A percentile compares a stretch with the other conserved stretches of the same genome.
These are phyloP conservation scores for Dasyurus viverrinus DNA, from an alignment of 2,113 vertebrate species.

Conservation along the genomic window DNA sequence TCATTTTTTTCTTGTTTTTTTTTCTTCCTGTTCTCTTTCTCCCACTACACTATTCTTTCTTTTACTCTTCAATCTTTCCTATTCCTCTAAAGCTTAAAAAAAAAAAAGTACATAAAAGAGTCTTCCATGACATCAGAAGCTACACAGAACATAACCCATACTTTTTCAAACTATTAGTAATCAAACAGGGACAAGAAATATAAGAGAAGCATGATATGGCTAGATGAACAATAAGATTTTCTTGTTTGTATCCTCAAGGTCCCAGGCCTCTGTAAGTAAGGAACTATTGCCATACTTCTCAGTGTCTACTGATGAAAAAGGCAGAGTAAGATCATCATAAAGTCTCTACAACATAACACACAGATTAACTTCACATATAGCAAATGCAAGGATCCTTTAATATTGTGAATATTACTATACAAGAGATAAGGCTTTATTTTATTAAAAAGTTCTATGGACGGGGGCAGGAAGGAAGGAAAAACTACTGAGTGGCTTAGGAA, in stretches of 20 bases:
- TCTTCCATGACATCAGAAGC: neutral
- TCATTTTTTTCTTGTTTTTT: neutral
- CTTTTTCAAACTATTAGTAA: neutral
- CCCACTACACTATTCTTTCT: neutral
- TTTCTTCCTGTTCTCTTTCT: neutral
- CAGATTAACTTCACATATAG: neutral
- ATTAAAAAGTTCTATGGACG: neutral
- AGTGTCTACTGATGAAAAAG: neutral
- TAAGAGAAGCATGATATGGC: neutral
- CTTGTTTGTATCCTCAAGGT: neutral
- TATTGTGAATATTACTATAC: neutral
- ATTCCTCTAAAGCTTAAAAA: neutral
- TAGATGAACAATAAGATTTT: neutral
- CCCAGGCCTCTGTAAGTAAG: neutral
- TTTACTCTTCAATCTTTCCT: neutral
- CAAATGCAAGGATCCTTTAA: neutral
- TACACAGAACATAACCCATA: neutral
- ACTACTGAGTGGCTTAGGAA: neutral
- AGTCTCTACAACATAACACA: neutral
- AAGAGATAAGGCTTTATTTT: neutral
- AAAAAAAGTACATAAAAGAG: neutral
- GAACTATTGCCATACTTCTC: neutral
- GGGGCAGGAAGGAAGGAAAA: neutral
- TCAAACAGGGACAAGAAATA: neutral
- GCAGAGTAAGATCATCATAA: neutral